Conservation (phyloP, 2,888 invertebrate species). For the Drosophila yooni region DNA sequence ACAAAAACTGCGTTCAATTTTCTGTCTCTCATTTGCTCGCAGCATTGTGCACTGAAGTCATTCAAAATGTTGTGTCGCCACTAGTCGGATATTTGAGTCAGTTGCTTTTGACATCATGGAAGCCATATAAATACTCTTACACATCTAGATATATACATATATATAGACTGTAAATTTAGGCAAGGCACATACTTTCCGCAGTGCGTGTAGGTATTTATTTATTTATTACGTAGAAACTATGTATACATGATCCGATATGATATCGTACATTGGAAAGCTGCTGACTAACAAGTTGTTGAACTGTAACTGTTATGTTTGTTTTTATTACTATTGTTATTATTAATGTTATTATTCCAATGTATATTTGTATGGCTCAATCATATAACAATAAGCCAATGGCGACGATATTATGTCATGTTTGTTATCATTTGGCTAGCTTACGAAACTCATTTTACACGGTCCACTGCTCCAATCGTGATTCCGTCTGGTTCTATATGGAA, state of each 20-base stretch:
- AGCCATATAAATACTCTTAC: slow-evolving; percentile 47
- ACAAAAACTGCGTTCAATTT: slow-evolving; percentile 27
- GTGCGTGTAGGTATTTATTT: slow-evolving; percentile 18
- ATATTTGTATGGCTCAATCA: slow-evolving; percentile 24
- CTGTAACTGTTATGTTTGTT: slow-evolving; percentile 4
- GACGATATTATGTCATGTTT: slow-evolving; percentile 36
- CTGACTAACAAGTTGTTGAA: background rate
- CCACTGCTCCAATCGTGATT: slow-evolving; percentile 8
- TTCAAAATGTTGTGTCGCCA: slow-evolving; percentile 1
- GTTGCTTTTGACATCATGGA: slow-evolving; percentile 19
- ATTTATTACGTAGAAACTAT: slow-evolving; percentile 4
- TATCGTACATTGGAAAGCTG: background rate
- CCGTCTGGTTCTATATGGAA: background rate
- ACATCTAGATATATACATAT: background rate
- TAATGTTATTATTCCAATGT: background rate
- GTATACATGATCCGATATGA: background rate
- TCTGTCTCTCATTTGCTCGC: slow-evolving; percentile 9
- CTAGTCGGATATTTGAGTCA: background rate
- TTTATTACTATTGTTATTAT: slow-evolving; percentile 1
- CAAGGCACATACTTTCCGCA: background rate
- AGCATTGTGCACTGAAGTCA: slow-evolving; percentile 31
- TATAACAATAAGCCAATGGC: slow-evolving; percentile 38
- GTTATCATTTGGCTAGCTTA: slow-evolving; percentile 42
- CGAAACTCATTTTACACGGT: slow-evolving; percentile 38
- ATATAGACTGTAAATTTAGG: background rate